A percentile compares a stretch with the other conserved stretches of the same genome.
These are phyloP conservation scores for Heteropelma amictum DNA, from an alignment of 2,888 invertebrate genomes.

Conservation along the genomic window DNA sequence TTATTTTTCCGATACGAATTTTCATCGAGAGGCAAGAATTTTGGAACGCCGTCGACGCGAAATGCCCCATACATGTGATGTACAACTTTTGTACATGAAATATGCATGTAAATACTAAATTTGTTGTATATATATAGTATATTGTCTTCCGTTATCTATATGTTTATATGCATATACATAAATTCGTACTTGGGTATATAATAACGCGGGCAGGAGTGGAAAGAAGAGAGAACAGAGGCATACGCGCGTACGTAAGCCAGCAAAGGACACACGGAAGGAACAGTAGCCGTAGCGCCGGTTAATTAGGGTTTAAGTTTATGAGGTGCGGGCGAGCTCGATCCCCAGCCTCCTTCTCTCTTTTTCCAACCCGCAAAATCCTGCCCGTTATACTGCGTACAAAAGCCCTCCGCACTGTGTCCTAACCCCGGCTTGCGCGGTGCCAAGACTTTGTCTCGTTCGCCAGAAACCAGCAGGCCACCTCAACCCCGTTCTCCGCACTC, in stretches of 20 bases:
- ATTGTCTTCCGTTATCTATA: no score
- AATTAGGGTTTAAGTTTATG: constrained; percentile 79
- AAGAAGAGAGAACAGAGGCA: constrained; percentile 72
- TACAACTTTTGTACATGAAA: no score
- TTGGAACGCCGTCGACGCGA: no score
- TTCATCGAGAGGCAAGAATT: no score
- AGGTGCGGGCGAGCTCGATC: constrained; percentile 77
- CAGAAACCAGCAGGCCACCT: constrained; percentile 49
- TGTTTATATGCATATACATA: constrained; percentile 1
- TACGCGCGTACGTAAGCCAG: constrained; percentile 74
- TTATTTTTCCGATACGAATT: no score
- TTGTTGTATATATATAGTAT: no score
- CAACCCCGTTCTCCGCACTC: constrained; percentile 21
- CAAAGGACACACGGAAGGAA: constrained; percentile 67
- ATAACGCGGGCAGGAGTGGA: constrained; percentile 29
- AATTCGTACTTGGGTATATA: background rate
- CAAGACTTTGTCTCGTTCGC: constrained; percentile 63
- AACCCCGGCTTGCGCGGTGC: constrained; percentile 37
- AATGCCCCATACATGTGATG: no score
- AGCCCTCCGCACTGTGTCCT: constrained; percentile 48
- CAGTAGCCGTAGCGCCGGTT: constrained; percentile 78
- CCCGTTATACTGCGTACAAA: constrained; percentile 40
- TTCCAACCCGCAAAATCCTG: constrained; percentile 23
- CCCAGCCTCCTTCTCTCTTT: constrained; percentile 61
- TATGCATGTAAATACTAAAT: no score